phyloP scores from a whole-genome alignment of 2,797 vertebrate genomes.

The Merluccius polli region DNA sequence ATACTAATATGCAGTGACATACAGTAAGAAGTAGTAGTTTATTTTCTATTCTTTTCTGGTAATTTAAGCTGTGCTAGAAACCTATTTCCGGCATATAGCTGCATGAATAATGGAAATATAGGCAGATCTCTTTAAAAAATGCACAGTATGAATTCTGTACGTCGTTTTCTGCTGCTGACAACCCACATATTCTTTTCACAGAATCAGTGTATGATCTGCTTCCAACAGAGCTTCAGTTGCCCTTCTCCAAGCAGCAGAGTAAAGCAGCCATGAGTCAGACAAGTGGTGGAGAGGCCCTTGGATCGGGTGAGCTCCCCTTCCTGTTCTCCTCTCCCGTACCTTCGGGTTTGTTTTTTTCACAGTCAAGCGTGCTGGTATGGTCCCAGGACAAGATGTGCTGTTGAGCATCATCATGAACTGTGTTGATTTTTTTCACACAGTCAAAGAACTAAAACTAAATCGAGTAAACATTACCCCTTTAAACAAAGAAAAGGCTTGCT shows the following conservation, averaged over 20 bases:
- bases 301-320: conserved; percentile 87
- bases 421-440: not conserved
- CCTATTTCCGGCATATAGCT: not conserved
- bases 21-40: not conserved
- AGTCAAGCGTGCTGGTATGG: conserved; percentile 78
- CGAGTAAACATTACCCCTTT: not conserved
- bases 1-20: no score
- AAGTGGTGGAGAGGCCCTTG: conserved; percentile 89
- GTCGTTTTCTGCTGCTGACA: conserved; percentile 4
- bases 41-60: not conserved
- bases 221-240: conserved; percentile 92
- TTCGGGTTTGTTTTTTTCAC: conserved; percentile 17
- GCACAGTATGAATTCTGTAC: not conserved
- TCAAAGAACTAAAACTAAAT: not conserved
- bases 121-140: not conserved
- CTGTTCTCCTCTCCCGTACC: conserved; percentile 44
- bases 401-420: not conserved
- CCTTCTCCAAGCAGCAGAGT: conserved; percentile 80
- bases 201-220: conserved; percentile 98
- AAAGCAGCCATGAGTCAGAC: conserved; percentile 95
- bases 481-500: not conserved
- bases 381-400: conserved; percentile 31
- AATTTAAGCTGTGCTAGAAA: not conserved
- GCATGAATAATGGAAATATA: not conserved
- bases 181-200: conserved; percentile 49